These are phyloP conservation scores for Sarcoramphus papa DNA, from an alignment of 2,797 vertebrate species.

Conservation along the genomic window DNA sequence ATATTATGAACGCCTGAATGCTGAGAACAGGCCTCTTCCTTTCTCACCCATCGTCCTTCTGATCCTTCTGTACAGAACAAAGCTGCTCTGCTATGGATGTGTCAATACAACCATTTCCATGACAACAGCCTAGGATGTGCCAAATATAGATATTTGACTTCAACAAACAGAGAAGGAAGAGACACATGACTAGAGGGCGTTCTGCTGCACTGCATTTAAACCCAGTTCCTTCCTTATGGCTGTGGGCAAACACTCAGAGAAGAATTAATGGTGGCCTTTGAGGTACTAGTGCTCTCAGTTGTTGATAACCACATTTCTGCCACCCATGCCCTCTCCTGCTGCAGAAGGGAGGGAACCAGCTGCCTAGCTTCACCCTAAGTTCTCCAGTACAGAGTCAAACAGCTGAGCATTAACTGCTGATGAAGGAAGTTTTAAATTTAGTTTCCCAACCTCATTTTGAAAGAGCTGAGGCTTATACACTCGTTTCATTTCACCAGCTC, in stretches of 20 bases:
- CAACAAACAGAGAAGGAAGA: constrained; percentile 15
- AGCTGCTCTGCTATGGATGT: constrained; percentile 45
- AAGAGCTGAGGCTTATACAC: not conserved
- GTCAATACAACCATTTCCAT: constrained; percentile 68
- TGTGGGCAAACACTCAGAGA: not conserved
- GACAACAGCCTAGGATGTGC: constrained; percentile 62
- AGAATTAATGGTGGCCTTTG: not conserved
- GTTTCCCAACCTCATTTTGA: not conserved
- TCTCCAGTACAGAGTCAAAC: not conserved
- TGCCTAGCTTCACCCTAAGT: not conserved
- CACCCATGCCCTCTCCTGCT: not conserved
- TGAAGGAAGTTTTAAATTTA: not conserved
- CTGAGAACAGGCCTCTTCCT: not conserved
- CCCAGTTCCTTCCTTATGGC: not conserved
- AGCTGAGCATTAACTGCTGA: not conserved
- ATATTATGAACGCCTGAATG: not conserved
- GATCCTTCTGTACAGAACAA: constrained; percentile 13
- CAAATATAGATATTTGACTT: constrained; percentile 61
- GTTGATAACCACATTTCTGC: not conserved
- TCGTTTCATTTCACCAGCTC: not conserved
- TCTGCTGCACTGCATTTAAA: not conserved
- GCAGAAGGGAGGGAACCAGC: not conserved
- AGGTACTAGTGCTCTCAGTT: not conserved
- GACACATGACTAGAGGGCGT: not conserved
- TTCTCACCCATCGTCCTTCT: not conserved